Base-by-base conservation (phyloP, 2,888 invertebrate genomes). In the Rugalucina vietnamica region DNA sequence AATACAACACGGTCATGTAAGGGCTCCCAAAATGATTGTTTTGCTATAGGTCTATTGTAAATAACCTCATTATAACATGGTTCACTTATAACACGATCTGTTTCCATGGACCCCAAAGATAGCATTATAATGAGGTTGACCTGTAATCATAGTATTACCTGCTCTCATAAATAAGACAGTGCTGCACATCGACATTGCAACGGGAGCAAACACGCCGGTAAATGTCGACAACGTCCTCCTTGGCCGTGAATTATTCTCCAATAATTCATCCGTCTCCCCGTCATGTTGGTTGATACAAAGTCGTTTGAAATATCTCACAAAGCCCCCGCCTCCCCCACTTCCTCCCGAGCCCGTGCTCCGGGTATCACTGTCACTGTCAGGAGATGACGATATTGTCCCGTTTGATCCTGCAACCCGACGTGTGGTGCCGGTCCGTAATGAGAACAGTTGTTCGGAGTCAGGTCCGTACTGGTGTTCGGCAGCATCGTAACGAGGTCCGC, bases 161-260 rank as follows among this genome's bases (percentile, higher is more conserved):
- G 91, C 89, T 95, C 99, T 97, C 91, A 99, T 97, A 94, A 99
- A 99, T 81, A 99, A 96, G 79, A 99, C 96, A n/a, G 99, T 99
- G 94, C 98, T 98, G 95, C 99, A 99, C 99, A 99, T 99, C 10
- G 99, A 99, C 79, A 99, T 96, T 1, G 99, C 98, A 5, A 99
- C 99, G 0, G 99, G 99, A 91, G 98, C 98, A 95, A 99, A 99
- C 1, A 99, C 99, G 0, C 99, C 99, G 5, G 98, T 97, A 95
- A 99, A 98, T 0, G 98, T 98, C 21, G 98, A 98, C 88, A 99
- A 85, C 5, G 92, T 92, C 70, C 93, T 86, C 43, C 90, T 32
- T 10, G 34, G 32, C 34, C 65, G 21, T 29, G 65, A 29, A 1
- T 34, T 21, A 8, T 3, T 1, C 4, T 34, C 65, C 21, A 65